Evolutionary conservation across 2,888 invertebrate species (phyloP).

Genomic region (Carabus problematicus): DNA sequence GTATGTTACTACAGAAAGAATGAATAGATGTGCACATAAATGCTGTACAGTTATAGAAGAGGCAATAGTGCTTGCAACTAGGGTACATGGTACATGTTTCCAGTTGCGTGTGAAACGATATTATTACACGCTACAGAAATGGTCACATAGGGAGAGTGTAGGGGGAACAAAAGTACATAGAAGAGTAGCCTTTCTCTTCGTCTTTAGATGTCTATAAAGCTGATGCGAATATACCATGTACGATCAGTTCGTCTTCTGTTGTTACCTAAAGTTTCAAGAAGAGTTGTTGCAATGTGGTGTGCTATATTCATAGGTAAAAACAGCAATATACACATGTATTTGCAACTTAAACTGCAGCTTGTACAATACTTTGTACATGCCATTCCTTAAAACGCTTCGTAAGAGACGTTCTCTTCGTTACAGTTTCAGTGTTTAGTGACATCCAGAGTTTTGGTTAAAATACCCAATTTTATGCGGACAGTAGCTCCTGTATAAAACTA

Average conservation of each 20-base stretch:
- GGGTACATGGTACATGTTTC: too few species aligned
- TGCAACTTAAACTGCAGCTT: conserved; percentile 7
- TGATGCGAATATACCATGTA: conserved; percentile 18
- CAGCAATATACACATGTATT: conserved; percentile 20
- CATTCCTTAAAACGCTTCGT: background rate
- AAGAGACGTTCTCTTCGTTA: too few species aligned
- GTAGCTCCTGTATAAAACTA: too few species aligned
- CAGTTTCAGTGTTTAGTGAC: too few species aligned
- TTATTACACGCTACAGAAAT: conserved; percentile 2
- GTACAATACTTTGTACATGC: conserved; percentile 11
- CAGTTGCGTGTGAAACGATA: too few species aligned
- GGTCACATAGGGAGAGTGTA: conserved; percentile 7
- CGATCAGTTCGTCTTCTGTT: conserved; percentile 35
- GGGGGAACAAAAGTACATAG: conserved; percentile 22
- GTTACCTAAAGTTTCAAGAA: conserved; percentile 27
- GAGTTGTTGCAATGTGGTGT: conserved; percentile 38
- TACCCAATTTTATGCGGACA: too few species aligned
- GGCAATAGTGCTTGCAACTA: too few species aligned
- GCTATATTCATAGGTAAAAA: conserved; percentile 36
- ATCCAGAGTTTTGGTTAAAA: too few species aligned
- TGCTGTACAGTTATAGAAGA: too few species aligned
- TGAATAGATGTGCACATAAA: too few species aligned
- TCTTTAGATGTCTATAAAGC: conserved; percentile 35
- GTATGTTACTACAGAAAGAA: too few species aligned
- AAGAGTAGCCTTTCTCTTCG: conserved; percentile 34